phyloP scores from a whole-genome alignment of 2,888 invertebrate genomes.

The Hemicrepidius hirtus region DNA sequence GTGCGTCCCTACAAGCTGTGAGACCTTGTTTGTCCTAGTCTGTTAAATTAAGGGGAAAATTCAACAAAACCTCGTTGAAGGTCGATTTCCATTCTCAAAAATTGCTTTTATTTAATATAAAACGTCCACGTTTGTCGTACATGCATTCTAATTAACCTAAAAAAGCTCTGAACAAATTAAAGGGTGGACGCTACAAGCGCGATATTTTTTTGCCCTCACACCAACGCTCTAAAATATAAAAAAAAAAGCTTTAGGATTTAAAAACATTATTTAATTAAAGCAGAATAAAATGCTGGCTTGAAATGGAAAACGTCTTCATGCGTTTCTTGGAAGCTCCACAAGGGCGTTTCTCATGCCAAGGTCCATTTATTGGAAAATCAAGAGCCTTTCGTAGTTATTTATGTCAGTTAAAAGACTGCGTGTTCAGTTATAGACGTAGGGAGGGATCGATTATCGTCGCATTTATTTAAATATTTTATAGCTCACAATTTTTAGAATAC shows the following conservation, averaged over 20 bases:
- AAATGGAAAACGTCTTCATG: constrained; percentile 7
- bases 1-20: constrained; percentile 30
- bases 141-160: constrained; percentile 14
- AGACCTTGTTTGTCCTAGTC: constrained; percentile 45
- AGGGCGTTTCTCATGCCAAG: constrained; percentile 14
- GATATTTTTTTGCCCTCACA: not conserved
- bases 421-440: not conserved
- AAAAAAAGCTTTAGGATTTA: no score
- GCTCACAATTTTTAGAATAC: not conserved
- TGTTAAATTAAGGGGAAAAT: constrained; percentile 53
- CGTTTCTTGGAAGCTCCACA: not conserved
- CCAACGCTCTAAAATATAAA: no score
- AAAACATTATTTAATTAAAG: constrained; percentile 5
- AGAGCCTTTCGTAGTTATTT: constrained; percentile 17
- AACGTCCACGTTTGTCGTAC: constrained; percentile 10
- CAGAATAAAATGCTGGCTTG: not conserved
- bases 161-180: constrained; percentile 11
- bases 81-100: constrained; percentile 11
- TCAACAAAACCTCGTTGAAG: constrained; percentile 41
- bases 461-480: constrained; percentile 4
- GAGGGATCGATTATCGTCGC: not conserved
- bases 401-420: not conserved
- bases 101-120: constrained; percentile 18
- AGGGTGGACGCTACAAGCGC: constrained; percentile 8
- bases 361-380: constrained; percentile 10